phyloP scores from a whole-genome alignment of 2,888 invertebrate species.

The Dryococelus australis region DNA sequence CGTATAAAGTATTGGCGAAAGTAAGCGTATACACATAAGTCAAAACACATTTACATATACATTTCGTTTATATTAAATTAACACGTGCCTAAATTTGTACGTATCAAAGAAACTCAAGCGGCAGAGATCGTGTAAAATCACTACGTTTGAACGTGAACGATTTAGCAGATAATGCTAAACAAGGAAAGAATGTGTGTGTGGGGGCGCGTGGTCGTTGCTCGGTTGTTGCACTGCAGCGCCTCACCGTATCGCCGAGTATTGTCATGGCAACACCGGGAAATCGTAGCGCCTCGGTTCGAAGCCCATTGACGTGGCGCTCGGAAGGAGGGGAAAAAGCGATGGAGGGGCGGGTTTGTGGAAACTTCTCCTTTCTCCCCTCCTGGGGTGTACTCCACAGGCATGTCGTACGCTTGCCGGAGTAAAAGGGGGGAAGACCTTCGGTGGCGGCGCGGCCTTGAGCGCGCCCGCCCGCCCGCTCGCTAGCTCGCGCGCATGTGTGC shows the following conservation, averaged over 20 bases:
- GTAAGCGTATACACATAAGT: too few relatives aligned
- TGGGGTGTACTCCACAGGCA: neutral
- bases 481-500: neutral
- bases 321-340: neutral
- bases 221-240: neutral
- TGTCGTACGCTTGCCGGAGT: neutral
- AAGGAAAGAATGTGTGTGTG: too few relatives aligned
- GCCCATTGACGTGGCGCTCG: neutral
- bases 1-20: too few relatives aligned
- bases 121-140: too few relatives aligned
- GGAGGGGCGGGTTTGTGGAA: neutral
- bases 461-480: slow-evolving; percentile 19
- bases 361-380: neutral
- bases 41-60: too few relatives aligned
- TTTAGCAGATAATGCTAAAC: too few relatives aligned
- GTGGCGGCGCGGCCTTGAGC: neutral
- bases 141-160: too few relatives aligned
- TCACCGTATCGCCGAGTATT: neutral
- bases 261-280: slow-evolving; percentile 16
- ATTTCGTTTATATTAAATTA: too few relatives aligned
- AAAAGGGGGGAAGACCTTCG: neutral
- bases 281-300: slow-evolving; percentile 2
- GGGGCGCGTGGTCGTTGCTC: neutral
- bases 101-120: too few relatives aligned
- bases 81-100: too few relatives aligned